These are phyloP conservation scores for Platycnemis pennipes DNA, from an alignment of 2,888 invertebrate genomes.

Conservation along the genomic window DNA sequence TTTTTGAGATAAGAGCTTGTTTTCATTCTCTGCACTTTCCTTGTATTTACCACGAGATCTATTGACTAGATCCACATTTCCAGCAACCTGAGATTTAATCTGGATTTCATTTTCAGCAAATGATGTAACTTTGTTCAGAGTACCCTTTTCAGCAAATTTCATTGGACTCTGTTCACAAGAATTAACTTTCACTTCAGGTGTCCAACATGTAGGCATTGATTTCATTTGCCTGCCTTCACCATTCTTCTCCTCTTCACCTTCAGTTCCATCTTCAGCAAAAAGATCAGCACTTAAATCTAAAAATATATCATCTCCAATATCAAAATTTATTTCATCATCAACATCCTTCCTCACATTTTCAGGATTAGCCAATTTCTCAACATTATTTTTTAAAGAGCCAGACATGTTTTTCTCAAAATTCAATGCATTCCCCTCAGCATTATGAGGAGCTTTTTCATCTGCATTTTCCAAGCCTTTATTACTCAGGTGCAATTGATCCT, in stretches of 20 bases:
- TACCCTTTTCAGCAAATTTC: neutral
- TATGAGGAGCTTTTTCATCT: neutral
- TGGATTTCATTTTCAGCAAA: neutral
- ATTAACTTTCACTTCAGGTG: neutral
- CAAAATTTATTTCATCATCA: constrained; percentile 41
- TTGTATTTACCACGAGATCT: neutral
- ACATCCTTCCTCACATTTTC: neutral
- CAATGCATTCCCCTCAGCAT: neutral
- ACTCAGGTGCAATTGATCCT: neutral
- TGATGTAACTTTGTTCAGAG: neutral
- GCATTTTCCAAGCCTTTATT: neutral
- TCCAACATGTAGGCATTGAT: neutral
- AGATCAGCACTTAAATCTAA: constrained; percentile 56
- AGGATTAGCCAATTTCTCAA: neutral
- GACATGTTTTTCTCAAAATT: neutral
- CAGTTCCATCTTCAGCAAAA: constrained; percentile 52
- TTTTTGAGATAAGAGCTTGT: neutral
- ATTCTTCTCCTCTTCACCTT: neutral
- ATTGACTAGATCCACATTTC: neutral
- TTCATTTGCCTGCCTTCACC: neutral
- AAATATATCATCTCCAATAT: constrained; percentile 42
- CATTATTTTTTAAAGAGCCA: neutral
- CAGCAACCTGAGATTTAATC: neutral
- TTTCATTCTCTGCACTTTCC: neutral
- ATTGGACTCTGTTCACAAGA: neutral